phyloP scores from a whole-genome alignment of 2,113 vertebrate species.

The Nothocercus nigrocapillus region DNA sequence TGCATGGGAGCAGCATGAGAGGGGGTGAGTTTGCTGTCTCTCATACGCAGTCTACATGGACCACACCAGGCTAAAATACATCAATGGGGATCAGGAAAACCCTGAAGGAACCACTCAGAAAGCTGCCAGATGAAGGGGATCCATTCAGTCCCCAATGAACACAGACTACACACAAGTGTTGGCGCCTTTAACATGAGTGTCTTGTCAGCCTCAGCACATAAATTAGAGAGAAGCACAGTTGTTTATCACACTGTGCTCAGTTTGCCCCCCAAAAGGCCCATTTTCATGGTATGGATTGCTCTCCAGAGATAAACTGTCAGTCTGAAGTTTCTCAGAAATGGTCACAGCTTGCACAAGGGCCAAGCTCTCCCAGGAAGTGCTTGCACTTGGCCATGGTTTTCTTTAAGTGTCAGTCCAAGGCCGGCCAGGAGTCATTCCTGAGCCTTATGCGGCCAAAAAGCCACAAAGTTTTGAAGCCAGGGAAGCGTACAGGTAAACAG shows the following conservation, averaged over 20 bases:
- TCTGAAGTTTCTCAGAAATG: background rate
- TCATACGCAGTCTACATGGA: rapidly evolving
- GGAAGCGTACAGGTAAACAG: background rate
- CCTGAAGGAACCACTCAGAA: background rate
- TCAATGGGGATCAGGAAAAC: background rate
- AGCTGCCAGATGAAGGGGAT: background rate
- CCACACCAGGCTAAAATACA: rapidly evolving
- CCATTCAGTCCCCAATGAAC: background rate
- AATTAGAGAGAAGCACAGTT: background rate
- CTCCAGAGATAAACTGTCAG: background rate
- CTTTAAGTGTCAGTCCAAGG: background rate
- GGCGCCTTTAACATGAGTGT: background rate
- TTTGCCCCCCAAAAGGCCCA: background rate
- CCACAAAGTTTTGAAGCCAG: rapidly evolving
- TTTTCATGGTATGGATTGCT: background rate
- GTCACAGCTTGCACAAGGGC: background rate
- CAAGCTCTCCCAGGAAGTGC: background rate
- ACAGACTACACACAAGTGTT: background rate
- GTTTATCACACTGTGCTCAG: background rate
- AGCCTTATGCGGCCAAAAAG: background rate
- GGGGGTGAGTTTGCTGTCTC: background rate
- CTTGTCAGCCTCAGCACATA: background rate
- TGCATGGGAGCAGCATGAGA: background rate
- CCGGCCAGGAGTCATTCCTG: background rate
- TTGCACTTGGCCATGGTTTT: rapidly evolving